Base-by-base conservation (phyloP, 1,140 invertebrate genomes). In the Drosophila auraria region DNA sequence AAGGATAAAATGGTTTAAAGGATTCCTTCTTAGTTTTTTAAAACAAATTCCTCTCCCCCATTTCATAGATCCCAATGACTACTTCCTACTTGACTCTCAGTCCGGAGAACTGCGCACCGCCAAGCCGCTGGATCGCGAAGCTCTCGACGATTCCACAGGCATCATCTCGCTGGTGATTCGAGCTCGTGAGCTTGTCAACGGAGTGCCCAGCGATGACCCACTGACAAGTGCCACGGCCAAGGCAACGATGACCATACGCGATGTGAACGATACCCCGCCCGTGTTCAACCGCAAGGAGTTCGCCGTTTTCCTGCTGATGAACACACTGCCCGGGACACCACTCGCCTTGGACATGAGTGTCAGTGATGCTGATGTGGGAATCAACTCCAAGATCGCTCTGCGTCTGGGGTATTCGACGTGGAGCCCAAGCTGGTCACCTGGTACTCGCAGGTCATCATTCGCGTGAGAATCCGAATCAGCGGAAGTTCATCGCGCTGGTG, bases 231-330 rank as follows among this genome's bases (percentile, higher is more conserved):
- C 96, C 5, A 94, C 94, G 9, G 95, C 96, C 2, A 95, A 96
- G 47, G 96, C 97, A 11, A 97, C 95, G 0, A 95, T 99, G 14
- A 97, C 96, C 25, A 97, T 99, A 72, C 95, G 96, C 86, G 98
- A 99, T 93, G 97, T 99, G 1, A 99, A 99, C 93, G 98, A 99
- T 93, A 97, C 98, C 80, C 96, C 98, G 1, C 98, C 98, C 0
- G 93, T 94, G 15, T 97, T 97, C 93, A 97, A 97, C 93, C 94
- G 95, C 44, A 94, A 96, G 40, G 97, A 98, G 90, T 98, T 97
- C 93, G 94, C 94, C 45, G 96, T 97, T 8, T 95, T 95, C 51
- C 95, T 98, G 64, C 95, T 96, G 0, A 97, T 98, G 92, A 97
- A 97, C 82, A 95, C 97, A 4, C 95, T 96, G 0, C 94, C 96